These are phyloP conservation scores for Tautogolabrus adspersus DNA, from an alignment of 2,113 vertebrate genomes.

Conservation along the genomic window DNA sequence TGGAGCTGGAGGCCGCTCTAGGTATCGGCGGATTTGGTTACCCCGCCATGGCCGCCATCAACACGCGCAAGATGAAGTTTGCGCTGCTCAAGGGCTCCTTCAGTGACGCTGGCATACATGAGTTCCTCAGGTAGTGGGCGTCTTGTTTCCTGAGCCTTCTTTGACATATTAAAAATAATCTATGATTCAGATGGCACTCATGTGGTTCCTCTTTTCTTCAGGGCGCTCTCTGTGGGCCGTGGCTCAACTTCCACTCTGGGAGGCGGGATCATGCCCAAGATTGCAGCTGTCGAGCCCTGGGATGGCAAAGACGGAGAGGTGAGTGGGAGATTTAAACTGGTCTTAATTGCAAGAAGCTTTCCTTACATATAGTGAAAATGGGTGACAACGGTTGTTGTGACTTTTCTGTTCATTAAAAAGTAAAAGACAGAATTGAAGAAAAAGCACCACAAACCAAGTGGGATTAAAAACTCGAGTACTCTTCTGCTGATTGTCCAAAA, in stretches of 20 bases:
- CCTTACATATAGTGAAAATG: neutral
- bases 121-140: conserved; percentile 82
- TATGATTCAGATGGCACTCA: neutral
- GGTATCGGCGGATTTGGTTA: conserved; percentile 98
- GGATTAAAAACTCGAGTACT: too few relatives aligned
- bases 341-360: too few relatives aligned
- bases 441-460: too few relatives aligned
- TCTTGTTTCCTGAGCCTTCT: too few relatives aligned
- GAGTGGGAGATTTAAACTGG: conserved; percentile 52
- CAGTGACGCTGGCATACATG: conserved; percentile 88
- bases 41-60: conserved; percentile 96
- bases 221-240: conserved; percentile 95
- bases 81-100: conserved; percentile 95
- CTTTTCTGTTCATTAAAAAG: too few relatives aligned
- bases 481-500: too few relatives aligned
- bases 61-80: conserved; percentile 97
- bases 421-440: too few relatives aligned
- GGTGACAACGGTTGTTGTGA: too few relatives aligned
- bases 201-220: conserved; percentile 57
- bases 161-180: neutral
- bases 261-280: conserved; percentile 89
- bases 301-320: conserved; percentile 97
- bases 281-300: conserved; percentile 89
- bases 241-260: conserved; percentile 92
- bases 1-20: conserved; percentile 90